Evolutionary conservation across 2,113 vertebrate genomes (phyloP), one percentile per base, ranked within the genome.

Genomic region (Australoheros scitulus): DNA sequence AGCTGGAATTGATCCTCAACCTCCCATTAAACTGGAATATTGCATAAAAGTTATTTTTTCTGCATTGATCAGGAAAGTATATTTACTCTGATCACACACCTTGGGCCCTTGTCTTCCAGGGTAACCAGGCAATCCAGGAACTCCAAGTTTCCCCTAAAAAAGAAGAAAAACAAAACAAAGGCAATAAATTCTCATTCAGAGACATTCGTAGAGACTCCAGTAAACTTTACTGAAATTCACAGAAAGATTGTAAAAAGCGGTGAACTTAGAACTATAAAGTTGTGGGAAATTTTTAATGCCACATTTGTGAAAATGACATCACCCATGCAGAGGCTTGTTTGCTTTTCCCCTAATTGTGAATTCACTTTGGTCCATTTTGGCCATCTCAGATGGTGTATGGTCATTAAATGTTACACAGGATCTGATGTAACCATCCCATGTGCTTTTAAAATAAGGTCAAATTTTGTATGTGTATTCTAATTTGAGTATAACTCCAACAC

Each of bases 91-190:
- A 64, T 63, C 24, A 85, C 90, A 24, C 93, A 96, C 98, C 97
- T 99, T 99, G 77, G 97, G 94, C 80, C 98, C 98, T 96, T 98
- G 98, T 95, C 98, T 97, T 94, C 98, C 98, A 89, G 98, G 98
- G 84, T 99, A 99, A 6, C 98, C 98, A 64, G 98, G 98, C 85
- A 99, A 95, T 89, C 98, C 98, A 15, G 98, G 98, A 36, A 99
- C 97, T n/a, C 98, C 98, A 80, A 99, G 97, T 92, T 99, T 99
- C 34, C 98, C 98, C 98, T 99, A 43, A 76, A 70, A 24, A 88
- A 43, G 38, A 81, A 87, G 38, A 52, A 70, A 65, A 83, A 78
- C 22, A 82, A 84, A 59, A 82, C 29, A 79, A 32, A 65, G 9
- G 72, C n/a, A 72, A 20, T 76, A 32, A 79, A 77, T 79, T 88